Percentiles rank a stretch among this genome's conserved stretches.
Conservation (phyloP, 2,888 invertebrate species). For the Allolobophora icterica region DNA sequence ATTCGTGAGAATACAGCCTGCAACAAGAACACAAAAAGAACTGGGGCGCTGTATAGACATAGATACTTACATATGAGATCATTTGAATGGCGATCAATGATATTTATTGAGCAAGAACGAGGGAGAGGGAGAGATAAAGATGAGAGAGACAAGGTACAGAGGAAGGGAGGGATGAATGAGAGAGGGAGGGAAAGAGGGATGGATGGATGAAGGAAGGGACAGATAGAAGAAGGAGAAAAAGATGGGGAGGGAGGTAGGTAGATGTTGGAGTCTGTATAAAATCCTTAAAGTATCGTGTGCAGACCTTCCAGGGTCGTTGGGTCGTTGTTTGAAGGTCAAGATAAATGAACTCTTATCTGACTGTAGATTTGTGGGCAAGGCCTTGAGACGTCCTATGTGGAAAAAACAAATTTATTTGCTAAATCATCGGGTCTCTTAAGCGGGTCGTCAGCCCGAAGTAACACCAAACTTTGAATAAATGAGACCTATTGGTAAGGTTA, state of each 20-base stretch:
- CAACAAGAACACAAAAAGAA: no score
- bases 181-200: background rate
- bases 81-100: background rate
- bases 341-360: background rate
- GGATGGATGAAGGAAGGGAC: background rate
- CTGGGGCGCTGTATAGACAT: no score
- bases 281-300: fast-evolving
- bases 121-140: no score
- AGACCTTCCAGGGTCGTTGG: background rate
- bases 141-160: no score
- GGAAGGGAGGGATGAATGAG: no score
- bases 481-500: background rate
- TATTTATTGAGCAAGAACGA: background rate
- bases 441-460: background rate
- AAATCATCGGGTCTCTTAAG: background rate
- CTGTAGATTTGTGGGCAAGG: background rate
- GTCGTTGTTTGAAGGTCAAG: background rate
- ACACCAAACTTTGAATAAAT: background rate
- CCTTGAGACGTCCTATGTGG: background rate
- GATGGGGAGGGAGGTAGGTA: no score
- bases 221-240: background rate
- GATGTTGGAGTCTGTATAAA: background rate
- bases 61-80: no score
- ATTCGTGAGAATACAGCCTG: no score
- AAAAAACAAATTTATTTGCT: background rate